Conservation (phyloP, 2,888 invertebrate genomes). For the Plutella xylostella region DNA sequence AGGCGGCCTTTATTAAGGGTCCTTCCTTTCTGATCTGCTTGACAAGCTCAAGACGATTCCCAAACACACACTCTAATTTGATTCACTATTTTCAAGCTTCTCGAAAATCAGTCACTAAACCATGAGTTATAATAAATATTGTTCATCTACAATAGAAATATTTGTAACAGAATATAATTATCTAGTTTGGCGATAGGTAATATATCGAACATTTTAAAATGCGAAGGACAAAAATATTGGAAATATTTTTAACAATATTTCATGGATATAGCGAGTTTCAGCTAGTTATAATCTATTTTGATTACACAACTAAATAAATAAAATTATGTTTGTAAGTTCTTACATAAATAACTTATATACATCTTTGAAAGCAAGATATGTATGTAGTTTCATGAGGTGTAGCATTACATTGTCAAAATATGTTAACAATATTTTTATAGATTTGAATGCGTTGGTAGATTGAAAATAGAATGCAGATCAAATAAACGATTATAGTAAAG, state of each 20-base stretch:
- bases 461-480: not conserved
- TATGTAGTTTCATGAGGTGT: slow-evolving; percentile 1
- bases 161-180: not conserved
- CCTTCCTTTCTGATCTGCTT: too few relatives aligned
- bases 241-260: too few relatives aligned
- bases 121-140: not conserved
- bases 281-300: not conserved
- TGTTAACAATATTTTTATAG: not conserved
- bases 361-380: slow-evolving; percentile 1
- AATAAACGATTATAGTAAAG: too few relatives aligned
- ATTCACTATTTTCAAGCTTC: not conserved
- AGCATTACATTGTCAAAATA: not conserved
- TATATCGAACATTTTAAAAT: not conserved
- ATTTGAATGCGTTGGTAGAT: not conserved
- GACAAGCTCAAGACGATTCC: too few relatives aligned
- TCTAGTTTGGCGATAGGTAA: slow-evolving; percentile 3
- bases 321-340: not conserved
- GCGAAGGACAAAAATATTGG: not conserved
- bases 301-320: not conserved
- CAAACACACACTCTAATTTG: too few relatives aligned
- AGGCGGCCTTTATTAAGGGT: too few relatives aligned
- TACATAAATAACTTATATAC: not conserved
- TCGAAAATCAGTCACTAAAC: not conserved
- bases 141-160: not conserved
- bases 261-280: not conserved